Evolutionary conservation across 2,113 vertebrate species (phyloP).

Genomic region (Nyctereutes procyonoides): DNA sequence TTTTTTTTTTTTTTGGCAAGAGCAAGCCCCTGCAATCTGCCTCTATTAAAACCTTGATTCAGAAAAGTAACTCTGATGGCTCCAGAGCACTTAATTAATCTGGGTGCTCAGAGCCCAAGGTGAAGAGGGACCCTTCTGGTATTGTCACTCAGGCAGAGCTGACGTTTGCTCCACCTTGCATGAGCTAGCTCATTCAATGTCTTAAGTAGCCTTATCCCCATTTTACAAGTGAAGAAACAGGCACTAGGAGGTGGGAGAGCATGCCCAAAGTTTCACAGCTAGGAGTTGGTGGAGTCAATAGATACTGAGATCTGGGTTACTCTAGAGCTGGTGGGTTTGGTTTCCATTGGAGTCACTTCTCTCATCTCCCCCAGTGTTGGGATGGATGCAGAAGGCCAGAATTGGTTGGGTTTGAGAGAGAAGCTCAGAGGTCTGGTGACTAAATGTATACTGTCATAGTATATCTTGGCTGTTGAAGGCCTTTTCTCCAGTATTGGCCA

Average conservation of each 20-base stretch:
- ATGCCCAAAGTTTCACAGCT: neutral
- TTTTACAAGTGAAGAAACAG: neutral
- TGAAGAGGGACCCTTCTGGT: neutral
- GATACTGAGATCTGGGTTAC: neutral
- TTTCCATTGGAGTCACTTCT: neutral
- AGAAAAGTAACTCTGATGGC: neutral
- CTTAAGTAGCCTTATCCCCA: neutral
- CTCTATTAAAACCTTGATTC: neutral
- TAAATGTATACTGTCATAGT: neutral
- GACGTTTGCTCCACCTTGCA: neutral
- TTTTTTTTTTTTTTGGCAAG: neutral
- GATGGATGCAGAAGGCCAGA: neutral
- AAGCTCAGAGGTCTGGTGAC: neutral
- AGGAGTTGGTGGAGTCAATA: neutral
- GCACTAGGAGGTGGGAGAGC: neutral
- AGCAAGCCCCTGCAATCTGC: neutral
- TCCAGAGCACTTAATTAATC: neutral
- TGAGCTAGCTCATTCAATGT: neutral
- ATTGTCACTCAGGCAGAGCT: neutral
- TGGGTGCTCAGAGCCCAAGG: neutral
- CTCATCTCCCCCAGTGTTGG: accelerated
- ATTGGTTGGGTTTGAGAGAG: neutral
- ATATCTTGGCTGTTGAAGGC: neutral
- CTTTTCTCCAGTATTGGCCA: neutral
- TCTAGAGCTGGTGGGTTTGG: neutral